phyloP scores from a whole-genome alignment of 2,113 vertebrate genomes.

The Helogale parvula region DNA sequence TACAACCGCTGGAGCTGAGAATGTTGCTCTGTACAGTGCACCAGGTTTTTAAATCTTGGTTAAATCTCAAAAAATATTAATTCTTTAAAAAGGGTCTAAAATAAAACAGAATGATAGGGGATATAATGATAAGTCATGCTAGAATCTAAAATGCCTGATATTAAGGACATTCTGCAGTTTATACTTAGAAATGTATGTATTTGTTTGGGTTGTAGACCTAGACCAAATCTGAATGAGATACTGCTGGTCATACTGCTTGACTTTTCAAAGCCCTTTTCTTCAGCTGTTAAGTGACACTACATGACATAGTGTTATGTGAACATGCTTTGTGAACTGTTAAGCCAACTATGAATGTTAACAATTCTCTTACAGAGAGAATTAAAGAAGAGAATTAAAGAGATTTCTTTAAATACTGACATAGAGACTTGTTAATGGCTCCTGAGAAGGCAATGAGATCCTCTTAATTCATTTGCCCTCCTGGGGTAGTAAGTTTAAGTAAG shows the following conservation, averaged over 20 bases:
- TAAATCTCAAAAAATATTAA: not conserved
- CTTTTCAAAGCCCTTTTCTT: not conserved
- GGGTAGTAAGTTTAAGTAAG: conserved; percentile 16
- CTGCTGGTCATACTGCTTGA: not conserved
- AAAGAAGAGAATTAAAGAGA: not conserved
- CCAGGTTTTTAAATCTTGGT: not conserved
- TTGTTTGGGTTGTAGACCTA: not conserved
- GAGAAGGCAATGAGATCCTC: not conserved
- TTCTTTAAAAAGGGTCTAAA: not conserved
- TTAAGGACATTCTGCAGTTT: not conserved
- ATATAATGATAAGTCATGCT: not conserved
- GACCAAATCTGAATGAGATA: not conserved
- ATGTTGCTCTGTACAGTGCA: not conserved
- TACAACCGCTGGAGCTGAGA: not conserved
- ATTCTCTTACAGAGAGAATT: not conserved
- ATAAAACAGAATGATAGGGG: not conserved
- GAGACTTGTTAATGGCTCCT: conserved; percentile 1
- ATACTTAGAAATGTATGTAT: not conserved
- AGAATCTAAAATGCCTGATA: not conserved
- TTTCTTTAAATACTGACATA: conserved; percentile 45
- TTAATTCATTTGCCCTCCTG: conserved; percentile 49
- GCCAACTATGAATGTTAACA: not conserved
- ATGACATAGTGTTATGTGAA: not conserved
- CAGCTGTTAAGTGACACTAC: not conserved
- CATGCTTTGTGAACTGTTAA: conserved; percentile 1